Conservation (phyloP, 1,140 invertebrate species). For the Drosophila melanica region DNA sequence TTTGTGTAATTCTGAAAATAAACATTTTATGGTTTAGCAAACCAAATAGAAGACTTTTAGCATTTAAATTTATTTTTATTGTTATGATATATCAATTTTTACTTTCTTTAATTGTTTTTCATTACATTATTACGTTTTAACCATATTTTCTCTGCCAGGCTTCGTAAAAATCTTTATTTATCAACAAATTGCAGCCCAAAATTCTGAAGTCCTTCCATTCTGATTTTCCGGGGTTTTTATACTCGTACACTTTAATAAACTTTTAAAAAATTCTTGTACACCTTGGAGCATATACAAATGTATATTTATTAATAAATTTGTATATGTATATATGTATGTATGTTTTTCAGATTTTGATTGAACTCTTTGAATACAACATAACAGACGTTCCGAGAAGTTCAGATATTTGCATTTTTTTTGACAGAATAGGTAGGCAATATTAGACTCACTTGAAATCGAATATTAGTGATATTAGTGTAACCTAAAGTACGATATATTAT, state of each 20-base stretch:
- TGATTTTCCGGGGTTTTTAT: not conserved
- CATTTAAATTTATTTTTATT: constrained; percentile 52
- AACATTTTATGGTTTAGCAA: not conserved
- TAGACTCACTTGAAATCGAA: too few species aligned
- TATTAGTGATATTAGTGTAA: too few species aligned
- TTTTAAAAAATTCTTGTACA: constrained; percentile 27
- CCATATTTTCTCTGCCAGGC: constrained; percentile 8
- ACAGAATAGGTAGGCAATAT: not conserved
- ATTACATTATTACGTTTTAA: constrained; percentile 39
- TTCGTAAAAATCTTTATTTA: constrained; percentile 24
- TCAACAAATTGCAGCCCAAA: constrained; percentile 39
- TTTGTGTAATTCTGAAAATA: too few species aligned
- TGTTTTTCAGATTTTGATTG: constrained; percentile 32
- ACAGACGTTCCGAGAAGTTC: not conserved
- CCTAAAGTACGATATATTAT: too few species aligned
- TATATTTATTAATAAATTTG: constrained; percentile 1
- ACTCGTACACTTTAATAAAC: constrained; percentile 4
- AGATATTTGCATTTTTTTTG: not conserved
- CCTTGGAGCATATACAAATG: constrained; percentile 12
- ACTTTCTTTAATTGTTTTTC: constrained; percentile 27
- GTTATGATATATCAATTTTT: constrained; percentile 38
- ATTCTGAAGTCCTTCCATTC: not conserved
- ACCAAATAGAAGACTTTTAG: not conserved
- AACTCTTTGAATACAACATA: constrained; percentile 12
- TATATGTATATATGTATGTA: too few species aligned